Evolutionary conservation across 2,888 invertebrate species (phyloP).

Genomic region (Octonoba sinensis): DNA sequence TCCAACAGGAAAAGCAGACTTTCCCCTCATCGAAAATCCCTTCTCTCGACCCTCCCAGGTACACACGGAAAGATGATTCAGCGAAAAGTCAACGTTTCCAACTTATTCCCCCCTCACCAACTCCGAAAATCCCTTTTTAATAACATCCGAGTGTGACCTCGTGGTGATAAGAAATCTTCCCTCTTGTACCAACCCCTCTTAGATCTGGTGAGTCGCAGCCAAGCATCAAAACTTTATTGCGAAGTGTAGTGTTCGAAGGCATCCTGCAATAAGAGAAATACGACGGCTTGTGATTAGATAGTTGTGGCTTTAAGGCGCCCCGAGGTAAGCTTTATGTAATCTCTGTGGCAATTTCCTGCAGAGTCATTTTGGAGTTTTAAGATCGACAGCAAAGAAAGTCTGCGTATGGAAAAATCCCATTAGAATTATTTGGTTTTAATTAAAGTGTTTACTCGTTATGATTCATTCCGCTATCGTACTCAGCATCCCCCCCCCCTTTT

Average conservation of each 20-base stretch:
- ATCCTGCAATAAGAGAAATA: conserved; percentile 28
- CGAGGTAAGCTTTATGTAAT: not conserved
- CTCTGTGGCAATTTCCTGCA: no score
- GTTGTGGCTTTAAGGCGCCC: conserved; percentile 15
- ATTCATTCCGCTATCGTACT: no score
- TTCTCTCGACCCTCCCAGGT: conserved; percentile 16
- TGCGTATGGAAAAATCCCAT: no score
- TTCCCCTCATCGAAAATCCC: conserved; percentile 20
- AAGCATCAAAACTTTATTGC: conserved; percentile 5
- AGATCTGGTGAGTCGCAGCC: not conserved
- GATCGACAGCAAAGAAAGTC: no score
- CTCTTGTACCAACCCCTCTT: not conserved
- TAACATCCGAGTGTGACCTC: conserved; percentile 55
- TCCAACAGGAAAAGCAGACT: conserved; percentile 2
- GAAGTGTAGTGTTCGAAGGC: not conserved
- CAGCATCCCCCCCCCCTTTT: no score
- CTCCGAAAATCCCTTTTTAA: conserved; percentile 61
- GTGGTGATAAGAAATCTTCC: conserved; percentile 41
- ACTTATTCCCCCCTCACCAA: conserved; percentile 19
- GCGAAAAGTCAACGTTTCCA: conserved; percentile 48
- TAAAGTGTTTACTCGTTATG: no score
- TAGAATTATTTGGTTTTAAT: no score
- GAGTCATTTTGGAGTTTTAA: no score
- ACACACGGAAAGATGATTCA: conserved; percentile 54
- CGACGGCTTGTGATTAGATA: conserved; percentile 32